A percentile compares a stretch with the other conserved stretches of the same genome.
phyloP scores from a whole-genome alignment of 92 coral and sea anemone species.

The Phenganax marumi region DNA sequence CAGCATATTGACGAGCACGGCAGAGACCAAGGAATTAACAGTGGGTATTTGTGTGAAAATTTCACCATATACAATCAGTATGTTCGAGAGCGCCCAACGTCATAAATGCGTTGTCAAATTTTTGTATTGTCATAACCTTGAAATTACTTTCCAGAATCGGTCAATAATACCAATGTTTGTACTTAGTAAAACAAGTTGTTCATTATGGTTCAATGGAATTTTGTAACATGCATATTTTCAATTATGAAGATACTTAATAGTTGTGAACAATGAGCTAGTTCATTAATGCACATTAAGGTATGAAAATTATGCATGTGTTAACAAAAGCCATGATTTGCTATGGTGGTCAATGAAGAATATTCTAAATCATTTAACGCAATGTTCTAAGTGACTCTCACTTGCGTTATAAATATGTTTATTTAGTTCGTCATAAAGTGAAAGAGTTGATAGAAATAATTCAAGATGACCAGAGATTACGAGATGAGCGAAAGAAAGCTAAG shows the following conservation, averaged over 20 bases:
- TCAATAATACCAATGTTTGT: background rate
- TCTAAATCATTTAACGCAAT: background rate
- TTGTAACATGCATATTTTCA: background rate
- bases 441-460: conserved; percentile 85
- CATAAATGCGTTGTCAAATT: too few relatives aligned
- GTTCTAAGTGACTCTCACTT: too few relatives aligned
- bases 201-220: background rate
- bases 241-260: background rate
- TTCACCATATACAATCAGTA: too few relatives aligned
- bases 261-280: background rate
- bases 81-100: too few relatives aligned
- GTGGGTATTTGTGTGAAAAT: conserved; percentile 50
- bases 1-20: conserved; percentile 80
- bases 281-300: background rate
- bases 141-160: too few relatives aligned
- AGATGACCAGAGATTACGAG: conserved; percentile 85
- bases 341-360: too few relatives aligned
- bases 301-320: too few relatives aligned
- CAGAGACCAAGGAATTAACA: conserved; percentile 95
- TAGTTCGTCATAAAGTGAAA: conserved; percentile 98
- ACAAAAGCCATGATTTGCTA: too few relatives aligned
- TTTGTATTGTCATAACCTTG: too few relatives aligned
- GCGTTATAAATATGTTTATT: background rate
- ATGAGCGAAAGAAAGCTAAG: conserved; percentile 89
- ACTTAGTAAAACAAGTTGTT: background rate